Evolutionary conservation across 1,140 invertebrate genomes (phyloP), one percentile per base, ranked within the genome.

Genomic region (Camponotus floridanus): DNA sequence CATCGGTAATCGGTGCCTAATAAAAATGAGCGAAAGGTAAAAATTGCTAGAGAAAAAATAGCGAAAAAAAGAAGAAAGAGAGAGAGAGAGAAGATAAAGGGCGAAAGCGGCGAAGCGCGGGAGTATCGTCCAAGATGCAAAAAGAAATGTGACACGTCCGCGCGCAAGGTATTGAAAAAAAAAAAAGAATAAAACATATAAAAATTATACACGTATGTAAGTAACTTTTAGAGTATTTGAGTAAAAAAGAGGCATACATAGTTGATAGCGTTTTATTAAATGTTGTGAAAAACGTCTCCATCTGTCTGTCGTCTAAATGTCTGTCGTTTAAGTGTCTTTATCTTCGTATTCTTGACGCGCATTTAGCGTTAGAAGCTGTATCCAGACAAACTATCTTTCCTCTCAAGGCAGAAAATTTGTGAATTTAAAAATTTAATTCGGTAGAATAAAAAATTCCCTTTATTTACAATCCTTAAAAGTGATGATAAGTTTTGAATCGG

Each of bases 251-350:
- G 87, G 88, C 89, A 93, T 94, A 92, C 90, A 94, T 94, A 95
- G 93, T 93, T 95, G 92, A 94, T 94, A 95, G 94, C 90, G 93
- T 94, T 95, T 95, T 95, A 95, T 95, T 95, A 94, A 95, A 95
- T 94, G 94, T 95, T 95, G 94, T 95, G 94, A 93, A 94, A 95
- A 95, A 94, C 45, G 92, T 93, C 92, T 91, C 57, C 91, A 85
- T 92, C 88, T 86, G 85, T 90, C 90, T 76, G 59, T 76, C 74
- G 91, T 93, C 80, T 89, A 55, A 87, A 88, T 79, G 87, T 90
- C 51, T 73, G 79, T 87, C 81, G 88, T 90, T 57, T 90, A 45
- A 71, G 62, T 89, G 62, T 71, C 51, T 59, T 70, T 36, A 48
- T 85, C 18, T 65, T 91, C n/a, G 71, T n/a, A 59, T 81, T 80